Percentiles rank a stretch among this genome's conserved stretches.
Evolutionary conservation across 2,113 vertebrate genomes (phyloP).

Genomic region (Notothenia rossii): DNA sequence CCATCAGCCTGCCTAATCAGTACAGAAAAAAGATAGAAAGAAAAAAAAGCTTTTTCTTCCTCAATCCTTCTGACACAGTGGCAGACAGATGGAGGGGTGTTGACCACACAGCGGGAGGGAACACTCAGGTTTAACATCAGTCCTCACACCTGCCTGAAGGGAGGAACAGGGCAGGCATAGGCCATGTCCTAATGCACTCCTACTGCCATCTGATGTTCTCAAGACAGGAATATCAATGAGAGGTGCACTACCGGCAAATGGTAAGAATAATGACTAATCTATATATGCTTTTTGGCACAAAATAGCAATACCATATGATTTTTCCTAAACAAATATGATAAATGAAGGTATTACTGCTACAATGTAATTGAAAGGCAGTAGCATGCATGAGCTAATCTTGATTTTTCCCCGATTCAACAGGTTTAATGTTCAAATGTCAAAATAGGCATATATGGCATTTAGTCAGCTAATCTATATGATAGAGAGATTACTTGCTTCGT

Average conservation of each 20-base stretch:
- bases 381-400: constrained; percentile 4
- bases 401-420: constrained; percentile 36
- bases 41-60: constrained; percentile 22
- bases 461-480: constrained; percentile 52
- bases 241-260: neutral
- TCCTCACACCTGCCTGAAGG: constrained; percentile 48
- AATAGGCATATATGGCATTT: constrained; percentile 46
- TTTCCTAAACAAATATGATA: neutral
- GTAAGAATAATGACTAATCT: neutral
- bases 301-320: neutral
- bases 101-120: constrained; percentile 57
- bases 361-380: neutral
- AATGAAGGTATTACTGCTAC: neutral
- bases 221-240: constrained; percentile 22
- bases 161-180: constrained; percentile 18
- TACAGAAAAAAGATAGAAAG: neutral
- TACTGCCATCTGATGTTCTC: constrained; percentile 16
- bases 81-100: constrained; percentile 57
- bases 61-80: constrained; percentile 47
- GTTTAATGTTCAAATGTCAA: constrained; percentile 58
- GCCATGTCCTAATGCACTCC: neutral
- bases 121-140: constrained; percentile 54
- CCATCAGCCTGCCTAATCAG: constrained; percentile 31
- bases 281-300: neutral
- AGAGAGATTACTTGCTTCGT: constrained; percentile 54